Percentiles rank a stretch among this genome's conserved stretches.
Evolutionary conservation across 2,113 vertebrate genomes (phyloP).

Genomic region (Lynx canadensis): DNA sequence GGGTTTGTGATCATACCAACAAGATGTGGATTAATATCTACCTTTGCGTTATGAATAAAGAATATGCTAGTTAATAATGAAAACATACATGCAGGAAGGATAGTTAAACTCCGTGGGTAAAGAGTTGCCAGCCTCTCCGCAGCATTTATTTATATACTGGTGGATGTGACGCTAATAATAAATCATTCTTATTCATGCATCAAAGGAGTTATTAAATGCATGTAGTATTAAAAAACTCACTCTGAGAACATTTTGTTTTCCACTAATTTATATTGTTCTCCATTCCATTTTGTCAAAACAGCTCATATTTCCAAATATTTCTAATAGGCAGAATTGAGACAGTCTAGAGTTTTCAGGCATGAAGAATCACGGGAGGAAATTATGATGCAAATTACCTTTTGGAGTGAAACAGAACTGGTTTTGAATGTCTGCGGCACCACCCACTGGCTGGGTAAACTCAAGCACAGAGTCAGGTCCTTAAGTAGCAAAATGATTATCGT

Average conservation of each 20-base stretch:
- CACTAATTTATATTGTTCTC: not conserved
- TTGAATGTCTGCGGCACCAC: not conserved
- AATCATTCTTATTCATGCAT: not conserved
- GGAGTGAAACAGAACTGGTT: not conserved
- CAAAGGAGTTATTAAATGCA: not conserved
- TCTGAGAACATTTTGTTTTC: not conserved
- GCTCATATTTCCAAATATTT: not conserved
- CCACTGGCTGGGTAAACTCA: not conserved
- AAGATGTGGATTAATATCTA: not conserved
- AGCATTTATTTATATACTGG: not conserved
- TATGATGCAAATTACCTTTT: fast-evolving
- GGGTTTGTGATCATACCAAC: not conserved
- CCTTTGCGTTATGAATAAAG: not conserved
- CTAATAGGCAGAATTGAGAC: not conserved
- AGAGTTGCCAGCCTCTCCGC: not conserved
- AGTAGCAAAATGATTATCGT: not conserved
- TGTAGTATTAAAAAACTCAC: not conserved
- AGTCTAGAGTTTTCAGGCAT: not conserved
- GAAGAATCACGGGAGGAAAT: not conserved
- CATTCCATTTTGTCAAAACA: not conserved
- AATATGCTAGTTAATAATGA: not conserved
- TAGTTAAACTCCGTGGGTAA: not conserved
- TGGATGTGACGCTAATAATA: not conserved
- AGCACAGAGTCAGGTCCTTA: not conserved
- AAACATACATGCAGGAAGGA: not conserved